Conservation (phyloP, 2,888 invertebrate genomes). For the Hydroisotoma schaefferi region DNA sequence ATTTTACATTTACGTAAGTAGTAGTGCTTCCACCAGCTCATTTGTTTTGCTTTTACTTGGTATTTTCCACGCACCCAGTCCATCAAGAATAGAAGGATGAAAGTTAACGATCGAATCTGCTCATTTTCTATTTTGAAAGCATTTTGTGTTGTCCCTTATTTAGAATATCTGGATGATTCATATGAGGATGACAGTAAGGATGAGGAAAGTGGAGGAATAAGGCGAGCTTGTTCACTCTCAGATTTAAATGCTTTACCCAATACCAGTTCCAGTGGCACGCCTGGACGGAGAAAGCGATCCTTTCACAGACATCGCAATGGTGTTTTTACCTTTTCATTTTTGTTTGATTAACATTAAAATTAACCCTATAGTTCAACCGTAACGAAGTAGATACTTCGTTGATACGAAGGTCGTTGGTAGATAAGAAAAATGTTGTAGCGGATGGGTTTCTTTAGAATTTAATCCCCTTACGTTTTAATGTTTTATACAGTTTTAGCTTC, state of each 20-base stretch:
- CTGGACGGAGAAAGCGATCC: slow-evolving; percentile 44
- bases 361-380: no score
- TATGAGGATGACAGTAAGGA: slow-evolving; percentile 51
- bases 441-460: no score
- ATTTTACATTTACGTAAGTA: slow-evolving; percentile 15
- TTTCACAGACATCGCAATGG: slow-evolving; percentile 48
- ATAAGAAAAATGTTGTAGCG: no score
- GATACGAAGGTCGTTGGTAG: no score
- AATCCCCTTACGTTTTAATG: not conserved
- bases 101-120: no score
- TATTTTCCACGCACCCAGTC: no score
- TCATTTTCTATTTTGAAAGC: not conserved
- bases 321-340: slow-evolving; percentile 29
- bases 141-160: slow-evolving; percentile 23
- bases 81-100: no score
- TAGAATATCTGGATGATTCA: slow-evolving; percentile 48
- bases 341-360: slow-evolving; percentile 8
- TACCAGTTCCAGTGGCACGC: slow-evolving; percentile 27
- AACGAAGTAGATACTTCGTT: no score
- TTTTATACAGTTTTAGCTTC: not conserved
- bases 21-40: not conserved
- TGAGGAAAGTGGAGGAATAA: slow-evolving; percentile 61
- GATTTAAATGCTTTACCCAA: slow-evolving; percentile 59
- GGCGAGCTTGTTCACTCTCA: slow-evolving; percentile 75
- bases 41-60: no score